phyloP scores from a whole-genome alignment of 2,888 invertebrate species.

The Ochropacha duplaris region DNA sequence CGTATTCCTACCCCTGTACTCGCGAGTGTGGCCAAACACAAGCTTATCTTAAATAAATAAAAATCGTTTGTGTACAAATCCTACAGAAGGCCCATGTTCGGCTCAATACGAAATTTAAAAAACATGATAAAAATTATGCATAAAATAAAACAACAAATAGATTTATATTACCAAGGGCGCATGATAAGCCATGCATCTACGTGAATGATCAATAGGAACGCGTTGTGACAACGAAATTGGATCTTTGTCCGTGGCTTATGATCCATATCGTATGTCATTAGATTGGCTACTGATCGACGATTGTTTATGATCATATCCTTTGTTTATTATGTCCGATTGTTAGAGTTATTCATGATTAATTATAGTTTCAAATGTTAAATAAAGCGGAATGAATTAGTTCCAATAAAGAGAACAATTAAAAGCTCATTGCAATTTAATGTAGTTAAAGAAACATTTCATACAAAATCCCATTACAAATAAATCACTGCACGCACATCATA shows the following conservation, averaged over 20 bases:
- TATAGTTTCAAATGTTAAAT: background rate
- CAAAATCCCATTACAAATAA: too few species aligned
- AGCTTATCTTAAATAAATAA: too few species aligned
- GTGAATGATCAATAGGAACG: background rate
- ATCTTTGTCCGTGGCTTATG: slow-evolving; percentile 55
- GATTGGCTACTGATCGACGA: slow-evolving; percentile 36
- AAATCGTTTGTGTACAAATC: too few species aligned
- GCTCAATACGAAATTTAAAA: too few species aligned
- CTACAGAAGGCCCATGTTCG: too few species aligned
- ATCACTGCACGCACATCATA: too few species aligned
- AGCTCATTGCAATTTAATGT: too few species aligned
- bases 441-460: too few species aligned
- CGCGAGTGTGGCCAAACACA: too few species aligned
- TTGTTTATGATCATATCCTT: slow-evolving; percentile 25
- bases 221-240: slow-evolving; percentile 23
- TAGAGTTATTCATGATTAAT: background rate
- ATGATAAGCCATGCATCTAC: background rate
- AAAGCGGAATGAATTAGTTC: too few species aligned
- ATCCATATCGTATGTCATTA: slow-evolving; percentile 54
- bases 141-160: background rate
- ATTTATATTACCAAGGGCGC: background rate
- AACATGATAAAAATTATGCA: background rate
- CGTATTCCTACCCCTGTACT: too few species aligned
- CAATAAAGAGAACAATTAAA: too few species aligned
- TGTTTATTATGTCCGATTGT: slow-evolving; percentile 16